Conservation (phyloP, 2,113 vertebrate genomes). For the Corvus moneduloides region DNA sequence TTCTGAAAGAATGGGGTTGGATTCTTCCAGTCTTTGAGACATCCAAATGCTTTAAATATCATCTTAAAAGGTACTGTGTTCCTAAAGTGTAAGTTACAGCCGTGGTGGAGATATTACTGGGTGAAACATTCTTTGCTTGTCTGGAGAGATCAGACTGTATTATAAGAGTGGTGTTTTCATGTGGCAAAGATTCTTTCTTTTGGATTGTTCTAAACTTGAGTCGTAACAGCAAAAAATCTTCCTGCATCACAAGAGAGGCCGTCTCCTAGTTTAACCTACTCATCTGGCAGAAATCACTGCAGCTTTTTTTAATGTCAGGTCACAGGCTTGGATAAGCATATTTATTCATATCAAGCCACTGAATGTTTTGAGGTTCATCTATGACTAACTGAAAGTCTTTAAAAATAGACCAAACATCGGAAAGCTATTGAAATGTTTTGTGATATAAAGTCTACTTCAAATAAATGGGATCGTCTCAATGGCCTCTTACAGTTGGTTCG, state of each 20-base stretch:
- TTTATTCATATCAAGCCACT: conserved; percentile 8
- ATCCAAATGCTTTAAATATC: not conserved
- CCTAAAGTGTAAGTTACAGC: not conserved
- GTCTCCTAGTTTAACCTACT: not conserved
- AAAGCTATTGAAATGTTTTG: conserved; percentile 42
- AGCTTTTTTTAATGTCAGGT: conserved; percentile 6
- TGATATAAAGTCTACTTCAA: not conserved
- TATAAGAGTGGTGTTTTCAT: not conserved
- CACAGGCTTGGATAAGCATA: conserved; percentile 43
- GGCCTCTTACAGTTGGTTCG: not conserved
- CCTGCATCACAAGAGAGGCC: not conserved
- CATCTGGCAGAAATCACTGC: conserved; percentile 9
- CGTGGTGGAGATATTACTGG: not conserved
- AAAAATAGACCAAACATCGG: conserved; percentile 20
- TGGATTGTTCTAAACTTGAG: not conserved
- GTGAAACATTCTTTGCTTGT: not conserved
- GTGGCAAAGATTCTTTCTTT: not conserved
- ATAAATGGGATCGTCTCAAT: conserved; percentile 1
- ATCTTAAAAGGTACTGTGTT: not conserved
- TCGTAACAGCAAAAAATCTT: not conserved
- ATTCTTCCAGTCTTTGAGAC: not conserved
- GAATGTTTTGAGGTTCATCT: conserved; percentile 42
- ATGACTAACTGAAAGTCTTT: conserved; percentile 44
- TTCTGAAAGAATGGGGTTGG: not conserved
- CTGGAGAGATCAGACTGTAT: not conserved